Conservation (phyloP, 1,140 invertebrate genomes). For the Acromyrmex echinatior region DNA sequence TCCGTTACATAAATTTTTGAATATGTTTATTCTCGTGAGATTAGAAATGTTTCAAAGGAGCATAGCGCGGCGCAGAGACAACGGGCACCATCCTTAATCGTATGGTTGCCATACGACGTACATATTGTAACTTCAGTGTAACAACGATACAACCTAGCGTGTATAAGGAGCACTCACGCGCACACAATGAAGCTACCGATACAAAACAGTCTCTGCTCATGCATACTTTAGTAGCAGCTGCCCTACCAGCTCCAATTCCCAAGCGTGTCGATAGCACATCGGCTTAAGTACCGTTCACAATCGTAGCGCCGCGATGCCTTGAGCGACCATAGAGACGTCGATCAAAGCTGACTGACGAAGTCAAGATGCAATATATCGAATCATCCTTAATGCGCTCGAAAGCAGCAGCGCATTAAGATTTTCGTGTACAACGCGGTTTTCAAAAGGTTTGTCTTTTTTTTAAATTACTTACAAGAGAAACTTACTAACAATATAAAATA, state of each 20-base stretch:
- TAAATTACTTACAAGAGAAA: not conserved
- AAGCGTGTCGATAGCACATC: slow-evolving; percentile 82
- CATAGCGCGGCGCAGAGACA: not conserved
- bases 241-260: slow-evolving; percentile 82
- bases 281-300: slow-evolving; percentile 75
- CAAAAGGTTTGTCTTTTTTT: not conserved
- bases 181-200: slow-evolving; percentile 74
- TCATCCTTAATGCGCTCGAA: not conserved
- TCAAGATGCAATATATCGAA: not conserved
- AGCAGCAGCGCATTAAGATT: not conserved
- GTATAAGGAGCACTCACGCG: slow-evolving; percentile 67
- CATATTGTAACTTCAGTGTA: slow-evolving; percentile 30
- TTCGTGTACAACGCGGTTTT: not conserved
- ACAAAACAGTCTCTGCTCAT: slow-evolving; percentile 83
- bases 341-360: slow-evolving; percentile 39
- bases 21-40: not conserved
- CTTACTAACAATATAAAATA: not conserved
- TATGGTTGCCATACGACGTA: slow-evolving; percentile 24
- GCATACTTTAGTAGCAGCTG: slow-evolving; percentile 84
- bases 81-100: slow-evolving; percentile 19
- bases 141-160: slow-evolving; percentile 39
- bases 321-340: slow-evolving; percentile 38
- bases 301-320: slow-evolving; percentile 51
- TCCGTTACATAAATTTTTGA: not conserved
- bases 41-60: not conserved